These are phyloP conservation scores for Drosophila sp. DNA, from an alignment of 1,140 invertebrate species.

Conservation along the genomic window DNA sequence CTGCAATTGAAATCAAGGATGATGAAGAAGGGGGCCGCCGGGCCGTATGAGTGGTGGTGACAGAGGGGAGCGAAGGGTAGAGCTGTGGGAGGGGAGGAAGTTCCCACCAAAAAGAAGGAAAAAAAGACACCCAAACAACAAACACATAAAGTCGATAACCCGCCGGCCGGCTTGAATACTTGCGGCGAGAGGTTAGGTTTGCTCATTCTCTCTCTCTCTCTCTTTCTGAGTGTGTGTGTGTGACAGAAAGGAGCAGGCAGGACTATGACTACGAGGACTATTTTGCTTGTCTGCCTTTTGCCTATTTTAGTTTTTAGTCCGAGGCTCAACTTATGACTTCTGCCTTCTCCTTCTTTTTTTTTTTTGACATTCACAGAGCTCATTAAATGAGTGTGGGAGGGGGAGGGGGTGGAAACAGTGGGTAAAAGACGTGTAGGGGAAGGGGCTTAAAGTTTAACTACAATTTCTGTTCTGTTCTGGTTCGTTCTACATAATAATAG, in stretches of 20 bases:
- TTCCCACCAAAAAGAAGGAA: slow-evolving; percentile 35
- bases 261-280: slow-evolving; percentile 46
- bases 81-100: not conserved
- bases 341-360: slow-evolving; percentile 47
- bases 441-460: slow-evolving; percentile 47
- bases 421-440: slow-evolving; percentile 3
- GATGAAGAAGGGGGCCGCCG: slow-evolving; percentile 1
- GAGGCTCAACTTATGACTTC: slow-evolving; percentile 75
- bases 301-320: slow-evolving; percentile 60
- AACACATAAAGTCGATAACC: slow-evolving; percentile 80
- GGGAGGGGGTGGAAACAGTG: too few species aligned
- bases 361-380: slow-evolving; percentile 75
- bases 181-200: not conserved
- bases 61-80: not conserved
- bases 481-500: slow-evolving; percentile 58
- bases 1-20: slow-evolving; percentile 47
- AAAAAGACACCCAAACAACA: slow-evolving; percentile 69
- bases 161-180: slow-evolving; percentile 45
- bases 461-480: slow-evolving; percentile 41
- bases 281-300: slow-evolving; percentile 73
- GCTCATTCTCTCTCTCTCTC: slow-evolving; percentile 9
- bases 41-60: not conserved
- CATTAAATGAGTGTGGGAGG: slow-evolving; percentile 55
- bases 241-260: slow-evolving; percentile 24
- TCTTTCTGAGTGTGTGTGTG: slow-evolving; percentile 33